A percentile compares a stretch with the other conserved stretches of the same genome.
Evolutionary conservation across 2,113 vertebrate genomes (phyloP).

Genomic region (Uria lomvia): DNA sequence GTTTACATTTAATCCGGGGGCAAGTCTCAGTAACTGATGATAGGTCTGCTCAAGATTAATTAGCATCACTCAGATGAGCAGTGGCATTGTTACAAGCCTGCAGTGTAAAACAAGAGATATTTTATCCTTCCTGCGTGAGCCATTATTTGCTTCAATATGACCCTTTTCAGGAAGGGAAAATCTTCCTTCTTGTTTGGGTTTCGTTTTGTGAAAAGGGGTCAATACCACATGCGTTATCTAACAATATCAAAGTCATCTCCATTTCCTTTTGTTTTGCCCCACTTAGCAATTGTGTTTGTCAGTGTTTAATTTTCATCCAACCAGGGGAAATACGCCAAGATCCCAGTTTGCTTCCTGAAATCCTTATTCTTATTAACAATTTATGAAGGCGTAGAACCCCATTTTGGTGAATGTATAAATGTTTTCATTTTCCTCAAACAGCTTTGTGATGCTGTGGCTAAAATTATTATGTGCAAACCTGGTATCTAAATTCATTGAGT

Average conservation of each 20-base stretch:
- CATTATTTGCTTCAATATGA: neutral
- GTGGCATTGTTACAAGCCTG: constrained; percentile 49
- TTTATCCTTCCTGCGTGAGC: constrained; percentile 3
- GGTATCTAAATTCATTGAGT: neutral
- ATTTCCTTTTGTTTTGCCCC: neutral
- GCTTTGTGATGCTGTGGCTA: neutral
- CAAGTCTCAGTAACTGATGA: constrained; percentile 63
- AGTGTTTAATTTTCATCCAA: neutral
- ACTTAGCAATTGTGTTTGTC: neutral
- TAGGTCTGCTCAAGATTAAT: constrained; percentile 72
- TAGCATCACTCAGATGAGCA: constrained; percentile 66
- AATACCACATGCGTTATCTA: neutral
- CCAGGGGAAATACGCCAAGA: neutral
- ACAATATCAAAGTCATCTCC: neutral
- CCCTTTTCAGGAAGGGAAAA: neutral
- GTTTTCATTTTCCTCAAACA: neutral
- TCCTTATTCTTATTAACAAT: neutral
- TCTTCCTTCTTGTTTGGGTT: neutral
- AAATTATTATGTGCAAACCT: neutral
- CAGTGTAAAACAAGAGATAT: constrained; percentile 38
- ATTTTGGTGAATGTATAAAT: neutral
- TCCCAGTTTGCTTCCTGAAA: neutral
- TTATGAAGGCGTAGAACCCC: neutral
- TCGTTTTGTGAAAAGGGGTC: neutral
- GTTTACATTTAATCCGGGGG: constrained; percentile 77